A percentile compares a stretch with the other conserved stretches of the same genome.
Evolutionary conservation across 2,888 invertebrate species (phyloP).

Genomic region (Alitta virens): DNA sequence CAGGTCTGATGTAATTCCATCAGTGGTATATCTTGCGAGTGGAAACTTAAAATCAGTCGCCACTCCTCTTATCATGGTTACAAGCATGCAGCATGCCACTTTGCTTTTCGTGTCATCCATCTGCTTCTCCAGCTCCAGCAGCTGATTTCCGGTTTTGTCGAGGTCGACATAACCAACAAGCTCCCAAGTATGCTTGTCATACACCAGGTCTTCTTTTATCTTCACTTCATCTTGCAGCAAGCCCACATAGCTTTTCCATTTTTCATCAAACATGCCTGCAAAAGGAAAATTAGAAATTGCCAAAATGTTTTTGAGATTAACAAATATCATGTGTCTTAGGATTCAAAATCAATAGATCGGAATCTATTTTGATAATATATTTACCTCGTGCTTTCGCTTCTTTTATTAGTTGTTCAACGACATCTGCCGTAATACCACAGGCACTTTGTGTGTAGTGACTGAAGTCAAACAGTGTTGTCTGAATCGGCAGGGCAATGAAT

Average conservation of each 20-base stretch:
- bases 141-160: conserved; percentile 23
- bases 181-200: conserved; percentile 29
- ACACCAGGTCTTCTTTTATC: conserved; percentile 27
- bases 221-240: conserved; percentile 30
- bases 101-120: background rate
- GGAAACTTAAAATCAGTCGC: conserved; percentile 2
- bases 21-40: conserved; percentile 3
- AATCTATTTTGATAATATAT: too few species aligned
- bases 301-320: too few species aligned
- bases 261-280: background rate
- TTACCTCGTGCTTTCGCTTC: background rate
- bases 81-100: conserved; percentile 26
- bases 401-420: background rate
- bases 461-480: conserved; percentile 4
- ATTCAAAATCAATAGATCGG: too few species aligned
- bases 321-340: too few species aligned
- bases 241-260: conserved; percentile 13
- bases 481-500: conserved; percentile 5
- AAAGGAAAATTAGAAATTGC: too few species aligned
- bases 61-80: conserved; percentile 24
- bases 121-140: conserved; percentile 21
- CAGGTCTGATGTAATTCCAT: background rate
- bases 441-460: background rate
- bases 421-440: background rate
- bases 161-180: conserved; percentile 26